Evolutionary conservation across 2,113 vertebrate species (phyloP).

Genomic region (Melanostigma gelatinosum): DNA sequence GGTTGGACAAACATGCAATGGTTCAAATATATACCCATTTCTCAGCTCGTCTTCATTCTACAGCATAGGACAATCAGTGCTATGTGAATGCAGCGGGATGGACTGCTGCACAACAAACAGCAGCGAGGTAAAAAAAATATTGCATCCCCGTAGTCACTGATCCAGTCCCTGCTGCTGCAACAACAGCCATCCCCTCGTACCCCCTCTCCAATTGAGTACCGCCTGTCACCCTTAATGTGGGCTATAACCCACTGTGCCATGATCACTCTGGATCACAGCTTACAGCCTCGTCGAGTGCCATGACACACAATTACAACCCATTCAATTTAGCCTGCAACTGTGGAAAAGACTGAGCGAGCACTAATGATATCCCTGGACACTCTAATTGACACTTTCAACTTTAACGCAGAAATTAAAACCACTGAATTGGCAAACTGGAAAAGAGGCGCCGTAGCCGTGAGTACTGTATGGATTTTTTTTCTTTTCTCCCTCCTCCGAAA

Average conservation of each 20-base stretch:
- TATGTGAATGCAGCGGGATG: neutral
- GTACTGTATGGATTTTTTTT: conserved; percentile 25
- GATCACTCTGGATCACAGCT: conserved; percentile 55
- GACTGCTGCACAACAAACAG: neutral
- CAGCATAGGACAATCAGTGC: neutral
- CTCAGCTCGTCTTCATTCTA: neutral
- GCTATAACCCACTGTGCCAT: conserved; percentile 44
- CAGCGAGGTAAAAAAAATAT: neutral
- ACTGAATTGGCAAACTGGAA: conserved; percentile 65
- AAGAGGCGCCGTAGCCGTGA: conserved; percentile 15
- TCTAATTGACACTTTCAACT: conserved; percentile 67
- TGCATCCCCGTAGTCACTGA: neutral
- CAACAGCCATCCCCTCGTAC: neutral
- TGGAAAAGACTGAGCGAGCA: conserved; percentile 57
- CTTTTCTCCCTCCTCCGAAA: neutral
- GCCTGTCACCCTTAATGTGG: conserved; percentile 46
- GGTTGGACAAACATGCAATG: conserved; percentile 9
- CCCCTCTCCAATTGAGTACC: conserved; percentile 5
- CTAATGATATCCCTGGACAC: conserved; percentile 65
- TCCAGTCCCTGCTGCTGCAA: neutral
- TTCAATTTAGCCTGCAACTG: conserved; percentile 59
- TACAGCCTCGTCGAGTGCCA: conserved; percentile 40
- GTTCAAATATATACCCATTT: conserved; percentile 4
- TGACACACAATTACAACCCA: conserved; percentile 64
- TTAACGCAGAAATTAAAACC: conserved; percentile 65